Base-by-base conservation (phyloP, 1,140 invertebrate species). In the Holcopasites calliopsidis region DNA sequence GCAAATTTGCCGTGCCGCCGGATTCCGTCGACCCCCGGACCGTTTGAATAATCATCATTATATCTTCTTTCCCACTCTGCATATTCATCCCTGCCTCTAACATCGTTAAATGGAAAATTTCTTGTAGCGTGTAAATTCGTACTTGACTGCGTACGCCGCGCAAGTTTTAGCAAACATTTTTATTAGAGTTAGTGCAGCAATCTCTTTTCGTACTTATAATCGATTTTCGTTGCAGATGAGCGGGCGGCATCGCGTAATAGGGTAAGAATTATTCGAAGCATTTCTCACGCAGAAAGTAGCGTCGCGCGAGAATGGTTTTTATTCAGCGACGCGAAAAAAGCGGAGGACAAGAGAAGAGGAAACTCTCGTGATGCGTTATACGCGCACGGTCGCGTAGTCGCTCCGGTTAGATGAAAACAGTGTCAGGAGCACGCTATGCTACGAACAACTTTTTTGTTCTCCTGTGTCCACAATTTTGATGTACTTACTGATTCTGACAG, bases 401-500 rank as follows among this genome's bases (percentile, higher is more conserved):
- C 35, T 64, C 50, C 26, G 18, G 42, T 21, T 26, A 33, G 16
- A 16, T 38, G 55, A 75, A 77, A 78, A 74, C 33, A 40, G 54
- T 66, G 76, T 78, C 76, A 75, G 44, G 42, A 11, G 18, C 76
- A 78, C 60, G 23, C 71, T 28, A 44, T 28, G 44, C 44, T 21
- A 2, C 31, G 54, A 31, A 44, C 50, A 74, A 75, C 35, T 54
- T 77, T 73, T 73, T 58, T 64, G 23, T 61, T 77, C 47, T 52
- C 21, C 26, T 18, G 21, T 26, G 60, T 55, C 65, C 26, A 73
- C 57, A 57, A 64, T 77, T 77, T 65, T 73, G 76, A 77, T 50
- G 70, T 26, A 47, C 58, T 71, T 72, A 61, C 75, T 61, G 75
- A 77, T 60, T 58, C 57, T 54, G 75, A 55, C 57, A 72, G 58